Percentiles rank a stretch among this genome's conserved stretches.
These are phyloP conservation scores for Epistrophe grossulariae DNA, from an alignment of 2,888 invertebrate species.

Conservation along the genomic window DNA sequence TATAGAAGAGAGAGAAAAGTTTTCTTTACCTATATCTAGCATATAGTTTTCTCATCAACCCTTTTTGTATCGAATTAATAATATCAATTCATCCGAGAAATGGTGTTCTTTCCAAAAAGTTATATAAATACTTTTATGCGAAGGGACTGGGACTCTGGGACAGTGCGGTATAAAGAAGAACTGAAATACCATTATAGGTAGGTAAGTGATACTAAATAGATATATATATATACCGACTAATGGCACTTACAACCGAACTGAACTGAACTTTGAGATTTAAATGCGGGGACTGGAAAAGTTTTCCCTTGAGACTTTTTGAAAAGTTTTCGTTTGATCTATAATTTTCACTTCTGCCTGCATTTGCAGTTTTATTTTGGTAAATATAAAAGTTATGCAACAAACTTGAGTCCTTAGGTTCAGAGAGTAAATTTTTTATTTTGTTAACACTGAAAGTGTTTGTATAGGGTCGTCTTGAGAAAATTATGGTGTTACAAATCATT, in stretches of 20 bases:
- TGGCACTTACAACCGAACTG: constrained; percentile 54
- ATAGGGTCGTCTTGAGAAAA: too few relatives aligned
- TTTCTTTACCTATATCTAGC: background rate
- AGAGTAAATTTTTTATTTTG: too few relatives aligned
- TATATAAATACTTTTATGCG: too few relatives aligned
- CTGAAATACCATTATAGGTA: constrained; percentile 16
- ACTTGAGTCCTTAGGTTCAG: constrained; percentile 17
- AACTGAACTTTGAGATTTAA: constrained; percentile 53
- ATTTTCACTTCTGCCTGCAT: constrained; percentile 60
- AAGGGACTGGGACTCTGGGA: background rate
- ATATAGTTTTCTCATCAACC: constrained; percentile 41
- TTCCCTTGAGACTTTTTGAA: constrained; percentile 45
- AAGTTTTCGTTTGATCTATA: constrained; percentile 72
- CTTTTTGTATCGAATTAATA: constrained; percentile 70
- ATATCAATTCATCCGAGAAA: constrained; percentile 69
- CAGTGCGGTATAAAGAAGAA: background rate
- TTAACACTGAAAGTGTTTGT: too few relatives aligned
- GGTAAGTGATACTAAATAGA: constrained; percentile 71
- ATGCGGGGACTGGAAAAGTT: constrained; percentile 46
- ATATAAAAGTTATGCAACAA: constrained; percentile 56
- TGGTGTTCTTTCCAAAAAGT: constrained; percentile 64
- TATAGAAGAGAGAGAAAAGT: constrained; percentile 28
- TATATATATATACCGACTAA: constrained; percentile 40
- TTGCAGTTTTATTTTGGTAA: constrained; percentile 34
- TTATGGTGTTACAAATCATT: too few relatives aligned